Evolutionary conservation across 1,140 invertebrate genomes (phyloP).

Genomic region (Adoxophyes honmai): DNA sequence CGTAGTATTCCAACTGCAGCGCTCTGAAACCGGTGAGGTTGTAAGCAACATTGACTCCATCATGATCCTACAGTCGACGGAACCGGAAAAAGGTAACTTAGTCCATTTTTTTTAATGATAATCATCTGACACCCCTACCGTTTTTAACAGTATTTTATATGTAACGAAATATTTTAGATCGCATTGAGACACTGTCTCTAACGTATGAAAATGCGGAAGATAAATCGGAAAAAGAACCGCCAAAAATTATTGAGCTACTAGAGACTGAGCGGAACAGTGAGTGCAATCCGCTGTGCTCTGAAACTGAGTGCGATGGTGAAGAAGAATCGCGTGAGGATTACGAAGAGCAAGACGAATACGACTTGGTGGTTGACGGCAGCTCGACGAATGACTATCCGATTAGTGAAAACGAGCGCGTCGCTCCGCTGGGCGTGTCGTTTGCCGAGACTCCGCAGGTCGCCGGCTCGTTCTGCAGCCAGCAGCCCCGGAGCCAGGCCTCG

Average conservation of each 20-base stretch:
- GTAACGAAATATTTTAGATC: no score
- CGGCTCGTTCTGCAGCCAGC: no score
- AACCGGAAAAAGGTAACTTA: neutral
- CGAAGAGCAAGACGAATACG: constrained; percentile 15
- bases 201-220: neutral
- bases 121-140: no score
- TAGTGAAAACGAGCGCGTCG: neutral
- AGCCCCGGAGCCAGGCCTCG: no score
- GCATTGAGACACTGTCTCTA: neutral
- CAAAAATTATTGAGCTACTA: neutral
- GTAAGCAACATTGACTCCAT: constrained; percentile 1
- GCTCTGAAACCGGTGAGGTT: neutral
- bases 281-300: neutral
- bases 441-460: no score
- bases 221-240: neutral
- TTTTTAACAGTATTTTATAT: no score
- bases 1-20: neutral
- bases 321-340: constrained; percentile 16
- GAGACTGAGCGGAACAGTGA: neutral
- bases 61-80: neutral
- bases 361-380: neutral
- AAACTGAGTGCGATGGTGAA: constrained; percentile 21
- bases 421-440: neutral
- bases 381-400: neutral
- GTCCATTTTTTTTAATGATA: no score